Evolutionary conservation across 2,888 invertebrate genomes (phyloP).

Genomic region (Brachycybe producta): DNA sequence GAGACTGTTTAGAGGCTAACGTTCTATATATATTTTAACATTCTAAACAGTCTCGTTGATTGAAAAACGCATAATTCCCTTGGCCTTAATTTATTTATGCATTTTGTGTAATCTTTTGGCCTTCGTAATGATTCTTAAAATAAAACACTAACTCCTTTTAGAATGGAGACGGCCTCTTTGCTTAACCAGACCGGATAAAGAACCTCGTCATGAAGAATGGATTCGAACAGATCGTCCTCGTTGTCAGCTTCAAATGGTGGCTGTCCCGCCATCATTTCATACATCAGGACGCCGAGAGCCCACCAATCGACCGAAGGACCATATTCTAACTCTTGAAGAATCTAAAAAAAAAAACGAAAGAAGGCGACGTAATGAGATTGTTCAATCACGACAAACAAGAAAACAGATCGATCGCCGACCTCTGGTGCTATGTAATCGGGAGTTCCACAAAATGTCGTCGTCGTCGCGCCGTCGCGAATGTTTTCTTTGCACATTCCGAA

Average conservation of each 20-base stretch:
- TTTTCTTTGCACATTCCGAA: slow-evolving; percentile 99
- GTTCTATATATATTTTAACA: too few species aligned
- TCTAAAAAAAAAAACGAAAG: slow-evolving; percentile 38
- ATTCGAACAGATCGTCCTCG: slow-evolving; percentile 97
- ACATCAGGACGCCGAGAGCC: slow-evolving; percentile 95
- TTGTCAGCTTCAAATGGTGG: slow-evolving; percentile 99
- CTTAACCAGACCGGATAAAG: slow-evolving; percentile 94
- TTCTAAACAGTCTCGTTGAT: too few species aligned
- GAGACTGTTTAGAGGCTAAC: too few species aligned
- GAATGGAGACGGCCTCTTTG: slow-evolving; percentile 76
- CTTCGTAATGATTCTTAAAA: too few species aligned
- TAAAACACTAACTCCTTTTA: slow-evolving; percentile 50
- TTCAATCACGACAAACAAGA: slow-evolving; percentile 2
- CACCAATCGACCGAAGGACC: slow-evolving; percentile 53
- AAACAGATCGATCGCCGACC: slow-evolving; percentile 35
- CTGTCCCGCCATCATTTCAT: slow-evolving; percentile 99
- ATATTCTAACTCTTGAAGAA: slow-evolving; percentile 76
- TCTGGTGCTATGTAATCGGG: slow-evolving; percentile 99
- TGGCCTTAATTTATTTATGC: too few species aligned
- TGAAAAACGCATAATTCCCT: too few species aligned
- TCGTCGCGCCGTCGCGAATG: slow-evolving; percentile 73
- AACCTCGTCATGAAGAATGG: slow-evolving; percentile 95
- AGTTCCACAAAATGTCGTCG: slow-evolving; percentile 97
- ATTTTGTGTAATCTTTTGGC: too few species aligned
- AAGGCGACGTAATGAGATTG: background rate